Base-by-base conservation (phyloP, 1,140 invertebrate species). In the Penaeus japonicus region DNA sequence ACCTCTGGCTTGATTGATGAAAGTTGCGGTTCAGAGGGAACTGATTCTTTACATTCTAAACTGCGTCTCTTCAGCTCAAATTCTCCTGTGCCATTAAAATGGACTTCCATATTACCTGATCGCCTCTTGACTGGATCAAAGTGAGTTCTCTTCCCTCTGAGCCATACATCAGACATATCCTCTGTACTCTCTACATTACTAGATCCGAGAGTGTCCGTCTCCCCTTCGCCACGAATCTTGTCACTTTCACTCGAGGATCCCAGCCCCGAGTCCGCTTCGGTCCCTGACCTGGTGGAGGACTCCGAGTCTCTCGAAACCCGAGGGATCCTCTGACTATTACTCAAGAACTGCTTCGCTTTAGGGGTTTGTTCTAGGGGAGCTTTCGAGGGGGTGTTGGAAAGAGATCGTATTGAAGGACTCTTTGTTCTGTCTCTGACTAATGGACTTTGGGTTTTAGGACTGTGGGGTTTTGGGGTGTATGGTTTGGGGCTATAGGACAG, bases 201-300 rank as follows among this genome's bases (percentile, higher is more conserved):
- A 15, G 85, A 85, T 32, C 54, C 83, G 4, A 85, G 78, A 30
- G 89, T 90, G n/a, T 88, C 86, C 15, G 85, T 85, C 3, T 87
- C 89, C 35, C 75, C 84, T 5, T 65, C 84, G 18, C 85, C 86
- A 0, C 79, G 75, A 7, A 90, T 80, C 77, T 82, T 88, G 55
- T 90, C 90, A 70, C 90, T 89, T 62, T 90, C 90, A 32, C 77
- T 88, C 1, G 90, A 90, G 22, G 90, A 90, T 54, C 90, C 90
- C 22, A 90, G 62, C 4, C 90, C 90, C 22, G 90, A 90, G 57
- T 90, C 90, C 24, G 79, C 81, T 30, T 89, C 89, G n/a, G 77
- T 80, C 39, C 73, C 39, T 3, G 90, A 90, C 78, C 75, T 90
- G 24, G 62, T 87, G 1, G 90, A 90, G 47, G 85, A 84, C 59